These are phyloP conservation scores for Samia ricini DNA, from an alignment of 1,140 invertebrate genomes.

Conservation along the genomic window DNA sequence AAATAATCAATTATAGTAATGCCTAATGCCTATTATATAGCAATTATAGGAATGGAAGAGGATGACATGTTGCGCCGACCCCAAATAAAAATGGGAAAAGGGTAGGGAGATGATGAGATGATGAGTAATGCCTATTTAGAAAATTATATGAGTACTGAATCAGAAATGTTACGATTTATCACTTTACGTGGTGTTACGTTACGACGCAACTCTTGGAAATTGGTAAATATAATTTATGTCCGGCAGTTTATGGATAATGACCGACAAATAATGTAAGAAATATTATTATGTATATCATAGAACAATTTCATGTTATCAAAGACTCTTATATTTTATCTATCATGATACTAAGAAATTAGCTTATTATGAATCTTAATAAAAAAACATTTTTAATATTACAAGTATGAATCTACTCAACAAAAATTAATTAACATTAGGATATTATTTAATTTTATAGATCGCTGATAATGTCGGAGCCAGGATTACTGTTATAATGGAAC, in stretches of 20 bases:
- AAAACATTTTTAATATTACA: constrained; percentile 1
- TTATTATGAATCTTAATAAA: too few species aligned
- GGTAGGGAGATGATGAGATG: too few species aligned
- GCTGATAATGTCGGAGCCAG: neutral
- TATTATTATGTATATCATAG: constrained; percentile 10
- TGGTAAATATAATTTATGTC: constrained; percentile 20
- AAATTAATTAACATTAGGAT: constrained; percentile 8
- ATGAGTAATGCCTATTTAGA: too few species aligned
- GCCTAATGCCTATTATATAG: too few species aligned
- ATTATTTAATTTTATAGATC: neutral
- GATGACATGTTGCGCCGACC: too few species aligned
- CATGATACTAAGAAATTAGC: too few species aligned
- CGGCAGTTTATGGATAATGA: constrained; percentile 17
- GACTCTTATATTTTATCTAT: too few species aligned
- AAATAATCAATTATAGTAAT: too few species aligned
- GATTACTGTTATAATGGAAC: neutral
- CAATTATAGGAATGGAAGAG: too few species aligned
- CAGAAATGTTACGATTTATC: constrained; percentile 17
- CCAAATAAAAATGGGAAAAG: too few species aligned
- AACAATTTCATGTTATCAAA: constrained; percentile 9
- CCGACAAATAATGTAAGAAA: constrained; percentile 15
- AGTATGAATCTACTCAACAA: neutral
- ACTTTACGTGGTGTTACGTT: constrained; percentile 16
- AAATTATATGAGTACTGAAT: constrained; percentile 6
- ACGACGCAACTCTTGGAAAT: constrained; percentile 20